Evolutionary conservation across 2,797 vertebrate genomes (phyloP), one percentile per base, ranked within the genome.

Genomic region (Melopsittacus undulatus): DNA sequence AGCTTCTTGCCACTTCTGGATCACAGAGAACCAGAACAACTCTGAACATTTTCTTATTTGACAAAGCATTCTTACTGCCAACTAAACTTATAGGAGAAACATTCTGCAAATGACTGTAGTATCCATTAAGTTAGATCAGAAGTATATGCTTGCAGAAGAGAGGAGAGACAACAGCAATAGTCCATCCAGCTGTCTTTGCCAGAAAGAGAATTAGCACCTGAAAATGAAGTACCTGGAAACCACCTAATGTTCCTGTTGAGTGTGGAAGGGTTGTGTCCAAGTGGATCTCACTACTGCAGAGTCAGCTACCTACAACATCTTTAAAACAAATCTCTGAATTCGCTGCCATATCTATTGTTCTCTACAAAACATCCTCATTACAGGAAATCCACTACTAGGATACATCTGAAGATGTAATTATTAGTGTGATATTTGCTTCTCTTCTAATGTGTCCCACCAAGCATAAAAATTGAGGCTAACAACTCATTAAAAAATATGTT

Each of bases 341-440:
- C 63, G 11, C 11, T 89, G 76, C 86, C 73, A 11, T 72, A 87
- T 92, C 75, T 79, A 96, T 86, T 96, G 92, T 95, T 97, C 89
- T 96, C 83, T 26, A 84, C 54, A 77, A 94, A 97, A 97, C 92
- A 89, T 92, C 79, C 87, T 13, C 84, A 68, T 68, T 95, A 95
- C 73, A 97, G 87, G 96, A 97, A 97, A 97, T 91, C 75, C 70
- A 97, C 38, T 89, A 86, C 76, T 95, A 94, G 96, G 95, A 96
- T 92, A 95, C 95, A 96, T 94, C 94, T 97, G 96, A 97, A 91
- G 88, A 96, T 95, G 91, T 88, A 89, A 94, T 96, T 96, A 97
- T 95, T 95, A 83, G 86, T 91, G 77, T 66, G 90, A 59, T 91
- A 93, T 67, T 94, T 49, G 90, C 59, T 57, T 86, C 94, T 96